phyloP scores from a whole-genome alignment of 2,113 vertebrate genomes.

The Oenanthe oenanthe region DNA sequence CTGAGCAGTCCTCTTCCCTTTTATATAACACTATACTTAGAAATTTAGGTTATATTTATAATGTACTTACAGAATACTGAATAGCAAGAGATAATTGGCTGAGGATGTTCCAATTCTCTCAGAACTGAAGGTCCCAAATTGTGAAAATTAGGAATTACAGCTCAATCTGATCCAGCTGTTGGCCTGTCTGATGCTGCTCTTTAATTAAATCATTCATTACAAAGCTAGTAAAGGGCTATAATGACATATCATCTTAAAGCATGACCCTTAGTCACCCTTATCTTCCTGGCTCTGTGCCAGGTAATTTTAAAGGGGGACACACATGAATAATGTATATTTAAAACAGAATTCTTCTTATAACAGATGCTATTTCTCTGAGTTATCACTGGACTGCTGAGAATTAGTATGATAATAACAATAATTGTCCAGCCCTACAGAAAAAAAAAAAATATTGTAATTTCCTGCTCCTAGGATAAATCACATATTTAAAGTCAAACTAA shows the following conservation, averaged over 20 bases:
- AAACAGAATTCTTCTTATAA: background rate
- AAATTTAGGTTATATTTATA: background rate
- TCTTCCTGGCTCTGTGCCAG: background rate
- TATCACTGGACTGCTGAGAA: background rate
- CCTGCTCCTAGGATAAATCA: background rate
- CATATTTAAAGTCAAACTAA: background rate
- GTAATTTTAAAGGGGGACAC: background rate
- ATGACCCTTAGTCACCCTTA: background rate
- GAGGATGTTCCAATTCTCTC: background rate
- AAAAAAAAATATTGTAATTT: background rate
- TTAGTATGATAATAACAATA: background rate
- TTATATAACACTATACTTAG: background rate
- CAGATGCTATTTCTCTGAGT: background rate
- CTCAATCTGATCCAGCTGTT: background rate
- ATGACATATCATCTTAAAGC: background rate
- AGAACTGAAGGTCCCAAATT: background rate
- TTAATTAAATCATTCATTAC: constrained; percentile 41
- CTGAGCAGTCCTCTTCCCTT: background rate
- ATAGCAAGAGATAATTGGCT: background rate
- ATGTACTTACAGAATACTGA: background rate
- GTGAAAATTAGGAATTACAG: background rate
- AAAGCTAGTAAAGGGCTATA: background rate
- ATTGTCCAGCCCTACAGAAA: background rate
- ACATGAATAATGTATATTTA: background rate
- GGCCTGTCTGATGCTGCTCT: background rate